Base-by-base conservation (phyloP, 2,797 vertebrate genomes). In the Aulostomus chinensis region DNA sequence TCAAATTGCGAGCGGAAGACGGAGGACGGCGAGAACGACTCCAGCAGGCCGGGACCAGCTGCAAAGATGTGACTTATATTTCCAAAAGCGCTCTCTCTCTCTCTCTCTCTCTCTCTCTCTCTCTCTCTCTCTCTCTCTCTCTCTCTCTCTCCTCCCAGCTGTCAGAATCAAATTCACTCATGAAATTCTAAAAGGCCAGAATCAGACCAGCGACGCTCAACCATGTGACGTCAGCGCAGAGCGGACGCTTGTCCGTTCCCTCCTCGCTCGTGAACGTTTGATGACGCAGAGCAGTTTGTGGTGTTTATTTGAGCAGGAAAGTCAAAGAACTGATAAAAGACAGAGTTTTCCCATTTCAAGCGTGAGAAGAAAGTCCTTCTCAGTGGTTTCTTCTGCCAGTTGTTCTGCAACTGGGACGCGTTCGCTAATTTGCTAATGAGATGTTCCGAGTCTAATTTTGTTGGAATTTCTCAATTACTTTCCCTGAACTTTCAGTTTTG, bases 181-280 rank as follows among this genome's bases (percentile, higher is more conserved):
- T 84, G 60, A 79, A 85, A 87, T 56, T 67, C 81, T 84, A 71
- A 81, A 70, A 65, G 71, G 50, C 78, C 84, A 86, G 81, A 83
- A n/a, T n/a, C n/a, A n/a, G n/a, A n/a, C n/a, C n/a, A n/a, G n/a
- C n/a, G n/a, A n/a, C n/a, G n/a, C n/a, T n/a, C n/a, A n/a, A n/a
- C n/a, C n/a, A n/a, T n/a, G n/a, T n/a, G n/a, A n/a, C n/a, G n/a
- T n/a, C n/a, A n/a, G n/a, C n/a, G n/a, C n/a, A n/a, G n/a, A n/a
- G n/a, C n/a, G n/a, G 40, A 26, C 9, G 18, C 16, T 10, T 4
- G 13, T 9, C 1, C 15, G n/a, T 9, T 2, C 18, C 22, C 39
- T 33, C 12, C 31, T 22, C 66, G 49, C 49, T 45, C 62, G 53
- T 15, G 43, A 52, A 54, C 45, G 30, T 64, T 35, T 66, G 26